phyloP scores from a whole-genome alignment of 2,888 invertebrate species.

The Cecidostiba fungosa region DNA sequence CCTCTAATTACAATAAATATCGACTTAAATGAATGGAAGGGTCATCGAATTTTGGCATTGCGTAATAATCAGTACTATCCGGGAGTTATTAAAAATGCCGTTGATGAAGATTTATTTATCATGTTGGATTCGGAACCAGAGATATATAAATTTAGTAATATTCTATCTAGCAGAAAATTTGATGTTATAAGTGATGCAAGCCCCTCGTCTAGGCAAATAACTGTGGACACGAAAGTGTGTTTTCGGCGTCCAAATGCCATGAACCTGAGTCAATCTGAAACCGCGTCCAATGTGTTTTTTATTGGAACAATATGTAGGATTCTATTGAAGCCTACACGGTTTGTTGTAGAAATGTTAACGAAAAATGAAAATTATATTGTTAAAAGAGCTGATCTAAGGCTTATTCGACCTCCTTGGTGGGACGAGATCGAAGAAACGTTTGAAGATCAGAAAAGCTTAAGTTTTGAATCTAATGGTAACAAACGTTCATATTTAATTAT shows the following conservation, averaged over 20 bases:
- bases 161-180: constrained; percentile 89
- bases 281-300: constrained; percentile 87
- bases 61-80: constrained; percentile 90
- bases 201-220: constrained; percentile 91
- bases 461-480: constrained; percentile 36
- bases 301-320: constrained; percentile 91
- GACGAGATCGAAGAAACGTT: constrained; percentile 91
- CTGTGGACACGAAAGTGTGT: constrained; percentile 90
- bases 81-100: constrained; percentile 91
- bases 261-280: constrained; percentile 82
- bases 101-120: constrained; percentile 88
- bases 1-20: constrained; percentile 79
- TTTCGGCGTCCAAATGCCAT: constrained; percentile 83
- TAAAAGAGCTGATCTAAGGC: constrained; percentile 93
- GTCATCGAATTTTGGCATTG: constrained; percentile 95
- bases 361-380: constrained; percentile 85
- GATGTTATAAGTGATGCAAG: constrained; percentile 97
- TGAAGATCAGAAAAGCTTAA: constrained; percentile 33
- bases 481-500: not conserved
- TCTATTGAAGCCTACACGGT: constrained; percentile 85
- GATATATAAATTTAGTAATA: constrained; percentile 87
- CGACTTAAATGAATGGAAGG: constrained; percentile 96
- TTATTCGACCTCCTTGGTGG: constrained; percentile 97
- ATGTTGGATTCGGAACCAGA: constrained; percentile 91
- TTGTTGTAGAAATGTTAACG: constrained; percentile 84